phyloP scores from a whole-genome alignment of 2,797 vertebrate genomes.

The Sebastes diploproa region DNA sequence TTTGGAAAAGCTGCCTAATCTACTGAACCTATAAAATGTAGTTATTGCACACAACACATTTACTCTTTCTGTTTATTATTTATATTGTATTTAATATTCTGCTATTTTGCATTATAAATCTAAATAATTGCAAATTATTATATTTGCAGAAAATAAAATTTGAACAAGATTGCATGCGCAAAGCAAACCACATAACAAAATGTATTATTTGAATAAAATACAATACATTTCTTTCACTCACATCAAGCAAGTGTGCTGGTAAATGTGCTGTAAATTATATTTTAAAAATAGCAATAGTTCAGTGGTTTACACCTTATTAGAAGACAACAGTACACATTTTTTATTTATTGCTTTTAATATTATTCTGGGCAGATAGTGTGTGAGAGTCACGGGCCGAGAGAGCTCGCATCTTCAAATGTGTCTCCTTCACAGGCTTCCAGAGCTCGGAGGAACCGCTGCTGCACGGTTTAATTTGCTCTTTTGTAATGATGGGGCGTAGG shows the following conservation, averaged over 20 bases:
- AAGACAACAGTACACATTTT: neutral
- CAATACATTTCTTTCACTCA: neutral
- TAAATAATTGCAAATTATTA: neutral
- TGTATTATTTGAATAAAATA: neutral
- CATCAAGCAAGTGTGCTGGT: neutral
- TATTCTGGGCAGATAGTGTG: neutral
- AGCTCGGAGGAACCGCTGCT: constrained; percentile 88
- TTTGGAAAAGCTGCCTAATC: neutral
- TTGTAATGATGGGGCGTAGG: constrained; percentile 97
- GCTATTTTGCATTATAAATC: neutral
- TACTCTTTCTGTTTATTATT: neutral
- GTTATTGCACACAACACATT: neutral
- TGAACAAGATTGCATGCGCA: neutral
- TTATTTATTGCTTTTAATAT: constrained; percentile 4
- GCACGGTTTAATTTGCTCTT: constrained; percentile 99
- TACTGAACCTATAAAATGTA: neutral
- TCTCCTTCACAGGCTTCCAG: constrained; percentile 89
- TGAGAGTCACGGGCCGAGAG: constrained; percentile 49
- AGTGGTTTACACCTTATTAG: neutral
- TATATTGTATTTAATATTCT: neutral
- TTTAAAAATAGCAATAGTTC: neutral
- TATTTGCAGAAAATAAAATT: neutral
- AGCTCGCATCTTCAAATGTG: constrained; percentile 86
- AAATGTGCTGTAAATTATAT: neutral
- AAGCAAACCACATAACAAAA: neutral